Evolutionary conservation across 2,888 invertebrate species (phyloP), one percentile per base, ranked within the genome.

Genomic region (Drosophila macrospina): DNA sequence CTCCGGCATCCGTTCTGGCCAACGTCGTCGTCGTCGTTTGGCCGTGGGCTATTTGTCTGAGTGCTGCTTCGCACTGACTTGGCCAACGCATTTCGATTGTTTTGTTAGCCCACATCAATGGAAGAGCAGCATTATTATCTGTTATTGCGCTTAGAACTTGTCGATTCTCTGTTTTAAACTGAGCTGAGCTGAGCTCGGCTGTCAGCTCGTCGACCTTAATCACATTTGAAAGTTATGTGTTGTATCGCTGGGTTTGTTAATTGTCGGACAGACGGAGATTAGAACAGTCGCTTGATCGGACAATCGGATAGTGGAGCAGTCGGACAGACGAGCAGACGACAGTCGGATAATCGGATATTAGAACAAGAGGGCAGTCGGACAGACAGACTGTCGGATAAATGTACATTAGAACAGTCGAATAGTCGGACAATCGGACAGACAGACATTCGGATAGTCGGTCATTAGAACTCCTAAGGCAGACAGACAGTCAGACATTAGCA

Each of bases 171-270:
- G n/a, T n/a, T n/a, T n/a, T n/a, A n/a, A n/a, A n/a, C n/a, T n/a
- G n/a, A n/a, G 11, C 26, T 26, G 5, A 6, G 28, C 28, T 28
- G 6, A 8, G 8, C 34, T 36, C 50, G 56, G 30, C 66, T 63
- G 60, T 60, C 51, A 39, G 41, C 55, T 56, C 20, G 41, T 79
- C 74, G 89, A 74, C 87, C 88, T 74, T 87, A 89, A 85, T 86
- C 78, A 73, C 77, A 75, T 81, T 87, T 54, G 89, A 89, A 86
- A 89, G 88, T 87, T 83, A 70, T 74, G 73, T 32, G 51, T 42
- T 20, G 45, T 59, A 42, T 52, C 37, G 36, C 34, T 51, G 37
- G 48, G 59, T 52, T 67, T 50, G 62, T 69, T 79, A 79, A 79
- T 76, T 67, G 72, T 37, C 30, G 30, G 1, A 1, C 48, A 20